Conservation (phyloP, 2,888 invertebrate genomes). For the Epistrophella euchroma region DNA sequence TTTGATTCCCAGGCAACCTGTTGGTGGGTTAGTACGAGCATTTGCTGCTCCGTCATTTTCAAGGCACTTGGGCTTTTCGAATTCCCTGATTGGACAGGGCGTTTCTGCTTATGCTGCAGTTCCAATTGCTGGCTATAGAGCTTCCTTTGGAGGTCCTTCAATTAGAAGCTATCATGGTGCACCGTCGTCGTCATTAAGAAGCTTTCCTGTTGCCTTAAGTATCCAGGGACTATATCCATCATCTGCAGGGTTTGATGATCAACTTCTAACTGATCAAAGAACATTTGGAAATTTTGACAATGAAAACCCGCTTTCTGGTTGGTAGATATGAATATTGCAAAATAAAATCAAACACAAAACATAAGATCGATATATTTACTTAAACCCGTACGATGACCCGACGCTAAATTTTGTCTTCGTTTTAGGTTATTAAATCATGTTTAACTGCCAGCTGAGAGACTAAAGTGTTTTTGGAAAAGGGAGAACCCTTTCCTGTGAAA, state of each 20-base stretch:
- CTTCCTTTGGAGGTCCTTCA: neutral
- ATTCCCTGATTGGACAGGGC: neutral
- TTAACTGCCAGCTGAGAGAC: too few species aligned
- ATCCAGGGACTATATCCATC: conserved; percentile 12
- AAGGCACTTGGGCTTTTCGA: neutral
- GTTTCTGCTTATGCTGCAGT: conserved; percentile 27
- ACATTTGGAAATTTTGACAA: conserved; percentile 10
- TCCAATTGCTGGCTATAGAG: conserved; percentile 36
- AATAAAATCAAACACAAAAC: too few species aligned
- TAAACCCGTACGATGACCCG: too few species aligned
- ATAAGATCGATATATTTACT: too few species aligned
- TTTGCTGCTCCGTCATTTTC: conserved; percentile 1
- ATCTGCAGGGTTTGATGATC: neutral
- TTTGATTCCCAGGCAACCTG: conserved; percentile 15
- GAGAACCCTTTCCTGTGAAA: too few species aligned
- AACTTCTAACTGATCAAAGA: conserved; percentile 24
- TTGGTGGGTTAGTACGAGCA: neutral
- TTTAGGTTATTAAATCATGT: too few species aligned
- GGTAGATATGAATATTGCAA: neutral
- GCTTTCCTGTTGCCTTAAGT: conserved; percentile 14
- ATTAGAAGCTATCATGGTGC: neutral
- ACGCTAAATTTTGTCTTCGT: too few species aligned
- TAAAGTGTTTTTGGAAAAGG: too few species aligned
- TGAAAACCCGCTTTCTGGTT: neutral
- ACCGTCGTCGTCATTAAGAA: neutral